A percentile compares a stretch with the other conserved stretches of the same genome.
Evolutionary conservation across 1,140 invertebrate genomes (phyloP).

Genomic region (Propsilocerus akamusi): DNA sequence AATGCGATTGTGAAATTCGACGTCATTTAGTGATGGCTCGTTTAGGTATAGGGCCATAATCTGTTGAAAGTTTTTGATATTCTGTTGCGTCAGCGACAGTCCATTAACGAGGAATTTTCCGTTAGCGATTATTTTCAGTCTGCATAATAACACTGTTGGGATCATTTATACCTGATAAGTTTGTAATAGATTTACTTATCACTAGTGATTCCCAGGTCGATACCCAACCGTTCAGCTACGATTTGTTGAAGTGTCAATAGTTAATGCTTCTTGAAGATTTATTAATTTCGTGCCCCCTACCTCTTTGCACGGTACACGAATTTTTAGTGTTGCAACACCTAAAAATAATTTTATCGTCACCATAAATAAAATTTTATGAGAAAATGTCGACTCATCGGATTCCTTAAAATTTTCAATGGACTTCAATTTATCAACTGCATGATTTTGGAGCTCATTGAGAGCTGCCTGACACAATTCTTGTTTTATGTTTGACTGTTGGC

Average conservation of each 20-base stretch:
- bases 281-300: conserved; percentile 22
- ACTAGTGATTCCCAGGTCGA: too few relatives aligned
- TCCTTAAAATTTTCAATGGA: conserved; percentile 37
- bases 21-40: conserved; percentile 13
- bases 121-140: conserved; percentile 8
- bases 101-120: neutral
- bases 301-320: conserved; percentile 12
- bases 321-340: conserved; percentile 18
- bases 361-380: conserved; percentile 28
- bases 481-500: conserved; percentile 30
- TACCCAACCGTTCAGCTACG: too few relatives aligned
- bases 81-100: neutral
- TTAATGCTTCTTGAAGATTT: conserved; percentile 28
- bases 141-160: too few relatives aligned
- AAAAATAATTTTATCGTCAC: neutral
- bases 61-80: conserved; percentile 41
- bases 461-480: conserved; percentile 27
- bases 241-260: conserved; percentile 25
- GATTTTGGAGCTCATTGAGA: conserved; percentile 38
- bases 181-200: too few relatives aligned
- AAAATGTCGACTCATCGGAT: conserved; percentile 41
- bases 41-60: conserved; percentile 38
- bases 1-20: conserved; percentile 15
- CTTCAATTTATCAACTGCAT: conserved; percentile 44
- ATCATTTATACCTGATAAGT: too few relatives aligned